A percentile compares a stretch with the other conserved stretches of the same genome.
Evolutionary conservation across 2,888 invertebrate genomes (phyloP).

Genomic region (Agrypnus murinus): DNA sequence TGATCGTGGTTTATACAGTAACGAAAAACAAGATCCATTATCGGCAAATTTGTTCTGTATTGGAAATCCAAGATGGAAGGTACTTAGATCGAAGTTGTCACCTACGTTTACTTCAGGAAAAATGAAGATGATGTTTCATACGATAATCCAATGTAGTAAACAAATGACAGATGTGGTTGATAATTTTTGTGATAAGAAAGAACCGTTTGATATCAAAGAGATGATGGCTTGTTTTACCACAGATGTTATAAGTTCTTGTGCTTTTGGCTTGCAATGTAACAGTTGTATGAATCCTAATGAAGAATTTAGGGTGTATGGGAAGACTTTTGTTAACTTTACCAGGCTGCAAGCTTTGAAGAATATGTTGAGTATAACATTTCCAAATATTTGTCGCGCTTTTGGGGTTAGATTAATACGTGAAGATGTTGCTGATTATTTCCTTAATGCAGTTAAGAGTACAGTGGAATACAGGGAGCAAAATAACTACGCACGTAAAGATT

Average conservation of each 20-base stretch:
- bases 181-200: constrained; percentile 10
- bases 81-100: constrained; percentile 70
- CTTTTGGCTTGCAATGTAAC: constrained; percentile 67
- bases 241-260: constrained; percentile 67
- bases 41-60: constrained; percentile 67
- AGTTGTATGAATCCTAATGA: constrained; percentile 69
- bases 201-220: constrained; percentile 56
- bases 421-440: constrained; percentile 69
- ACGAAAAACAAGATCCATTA: constrained; percentile 67
- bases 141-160: constrained; percentile 66
- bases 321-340: too few species aligned
- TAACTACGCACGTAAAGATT: too few species aligned
- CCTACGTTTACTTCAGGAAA: constrained; percentile 73
- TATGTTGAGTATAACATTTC: constrained; percentile 55
- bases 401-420: constrained; percentile 55
- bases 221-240: constrained; percentile 65
- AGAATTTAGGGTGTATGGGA: constrained; percentile 56
- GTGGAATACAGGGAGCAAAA: too few species aligned
- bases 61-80: constrained; percentile 71
- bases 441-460: too few species aligned
- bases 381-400: constrained; percentile 54
- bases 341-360: neutral
- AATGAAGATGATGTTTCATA: constrained; percentile 71
- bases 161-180: constrained; percentile 58
- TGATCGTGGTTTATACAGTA: constrained; percentile 69